phyloP scores from a whole-genome alignment of 92 coral and sea anemone genomes.

The Plumapathes pennacea region DNA sequence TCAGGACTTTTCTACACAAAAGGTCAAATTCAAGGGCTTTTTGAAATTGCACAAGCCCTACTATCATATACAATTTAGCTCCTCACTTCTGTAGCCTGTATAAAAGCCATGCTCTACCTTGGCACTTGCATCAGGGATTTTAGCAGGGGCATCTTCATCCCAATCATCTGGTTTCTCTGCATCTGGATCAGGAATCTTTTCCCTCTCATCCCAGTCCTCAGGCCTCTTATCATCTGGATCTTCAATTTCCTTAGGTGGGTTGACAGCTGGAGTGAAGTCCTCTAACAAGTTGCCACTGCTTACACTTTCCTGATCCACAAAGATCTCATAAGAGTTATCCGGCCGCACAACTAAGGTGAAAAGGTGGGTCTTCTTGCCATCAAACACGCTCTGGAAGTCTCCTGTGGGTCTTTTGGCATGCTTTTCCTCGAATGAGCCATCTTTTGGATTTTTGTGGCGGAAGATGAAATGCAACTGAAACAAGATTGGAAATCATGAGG shows the following conservation, averaged over 20 bases:
- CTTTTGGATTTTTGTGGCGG: slow-evolving; percentile 86
- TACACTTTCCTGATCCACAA: slow-evolving; percentile 84
- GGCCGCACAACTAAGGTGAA: slow-evolving; percentile 85
- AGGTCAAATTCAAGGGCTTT: too few relatives aligned
- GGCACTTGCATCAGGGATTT: slow-evolving; percentile 85
- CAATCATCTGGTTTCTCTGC: slow-evolving; percentile 99
- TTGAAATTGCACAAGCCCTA: too few relatives aligned
- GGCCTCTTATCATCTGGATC: slow-evolving; percentile 89
- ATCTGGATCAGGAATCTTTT: slow-evolving; percentile 97
- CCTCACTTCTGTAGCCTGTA: too few relatives aligned
- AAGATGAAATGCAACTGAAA: slow-evolving; percentile 95
- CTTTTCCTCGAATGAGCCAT: slow-evolving; percentile 88
- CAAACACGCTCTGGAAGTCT: slow-evolving; percentile 95
- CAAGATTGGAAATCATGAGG: neutral
- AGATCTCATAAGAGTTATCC: slow-evolving; percentile 84
- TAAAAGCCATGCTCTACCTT: slow-evolving; percentile 64
- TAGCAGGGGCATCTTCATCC: slow-evolving; percentile 99
- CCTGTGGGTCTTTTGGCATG: slow-evolving; percentile 97
- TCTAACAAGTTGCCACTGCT: slow-evolving; percentile 77
- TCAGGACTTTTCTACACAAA: too few relatives aligned
- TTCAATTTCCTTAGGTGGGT: slow-evolving; percentile 95
- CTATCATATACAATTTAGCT: too few relatives aligned
- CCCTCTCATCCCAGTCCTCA: slow-evolving; percentile 99
- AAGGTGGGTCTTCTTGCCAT: slow-evolving; percentile 94
- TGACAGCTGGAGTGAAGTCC: slow-evolving; percentile 90